Evolutionary conservation across 1,140 invertebrate genomes (phyloP).

Genomic region (Bombus fervidus): DNA sequence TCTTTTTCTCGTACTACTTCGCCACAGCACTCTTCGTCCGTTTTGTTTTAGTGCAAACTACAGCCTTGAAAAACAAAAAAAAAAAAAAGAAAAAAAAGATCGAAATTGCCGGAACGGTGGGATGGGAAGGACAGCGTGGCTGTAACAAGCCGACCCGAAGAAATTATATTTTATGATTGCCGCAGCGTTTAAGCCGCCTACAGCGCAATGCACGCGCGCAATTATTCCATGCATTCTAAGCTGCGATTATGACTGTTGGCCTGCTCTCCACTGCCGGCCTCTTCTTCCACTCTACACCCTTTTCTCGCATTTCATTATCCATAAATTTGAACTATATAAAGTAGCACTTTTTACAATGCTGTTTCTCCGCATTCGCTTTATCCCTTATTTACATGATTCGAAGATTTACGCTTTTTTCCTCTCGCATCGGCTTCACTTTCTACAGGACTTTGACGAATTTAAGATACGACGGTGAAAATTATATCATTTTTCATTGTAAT

Average conservation of each 20-base stretch:
- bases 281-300: neutral
- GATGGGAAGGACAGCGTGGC: conserved; percentile 29
- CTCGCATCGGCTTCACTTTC: neutral
- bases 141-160: conserved; percentile 65
- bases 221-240: conserved; percentile 77
- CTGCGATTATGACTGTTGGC: conserved; percentile 70
- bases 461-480: too few relatives aligned
- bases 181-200: conserved; percentile 65
- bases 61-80: conserved; percentile 33
- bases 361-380: neutral
- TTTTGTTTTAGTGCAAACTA: conserved; percentile 49
- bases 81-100: neutral
- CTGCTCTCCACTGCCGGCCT: conserved; percentile 9
- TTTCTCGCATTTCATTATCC: conserved; percentile 48
- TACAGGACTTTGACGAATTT: neutral
- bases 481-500: too few relatives aligned
- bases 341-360: conserved; percentile 4
- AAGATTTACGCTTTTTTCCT: neutral
- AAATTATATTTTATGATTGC: conserved; percentile 76
- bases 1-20: conserved; percentile 32
- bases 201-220: conserved; percentile 62
- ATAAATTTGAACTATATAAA: conserved; percentile 43
- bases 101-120: conserved; percentile 6
- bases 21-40: neutral
- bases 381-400: neutral